Conservation (phyloP, 2,113 vertebrate species). For the Aegotheles bennettii region DNA sequence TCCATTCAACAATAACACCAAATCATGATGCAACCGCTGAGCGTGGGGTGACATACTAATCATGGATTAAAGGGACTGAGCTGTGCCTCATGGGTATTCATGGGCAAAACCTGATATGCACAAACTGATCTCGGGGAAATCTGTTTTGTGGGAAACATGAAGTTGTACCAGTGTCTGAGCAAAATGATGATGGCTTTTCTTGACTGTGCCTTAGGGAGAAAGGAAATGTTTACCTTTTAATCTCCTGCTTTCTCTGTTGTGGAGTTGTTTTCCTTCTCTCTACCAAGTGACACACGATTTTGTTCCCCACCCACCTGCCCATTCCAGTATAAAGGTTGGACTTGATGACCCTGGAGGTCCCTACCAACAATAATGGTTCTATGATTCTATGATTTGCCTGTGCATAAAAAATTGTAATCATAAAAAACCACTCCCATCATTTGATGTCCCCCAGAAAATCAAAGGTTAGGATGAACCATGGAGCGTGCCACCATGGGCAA, state of each 20-base stretch:
- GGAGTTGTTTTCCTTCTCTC: not conserved
- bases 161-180: not conserved
- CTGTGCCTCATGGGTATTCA: conserved; percentile 65
- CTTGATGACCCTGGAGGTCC: too few species aligned
- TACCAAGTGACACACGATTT: not conserved
- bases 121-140: not conserved
- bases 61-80: conserved; percentile 40
- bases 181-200: conserved; percentile 23
- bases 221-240: conserved; percentile 19
- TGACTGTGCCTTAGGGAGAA: not conserved
- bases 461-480: not conserved
- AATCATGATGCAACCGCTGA: conserved; percentile 64
- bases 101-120: conserved; percentile 54
- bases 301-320: not conserved
- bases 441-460: not conserved
- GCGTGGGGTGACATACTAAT: conserved; percentile 37
- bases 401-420: too few species aligned
- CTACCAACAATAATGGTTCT: too few species aligned
- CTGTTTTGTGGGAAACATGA: conserved; percentile 24
- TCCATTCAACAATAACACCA: conserved; percentile 61
- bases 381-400: too few species aligned
- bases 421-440: not conserved
- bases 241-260: not conserved
- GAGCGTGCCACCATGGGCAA: not conserved
- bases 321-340: too few species aligned